Percentiles rank a stretch among this genome's conserved stretches.
Evolutionary conservation across 2,888 invertebrate species (phyloP).

Genomic region (Agrypnus murinus): DNA sequence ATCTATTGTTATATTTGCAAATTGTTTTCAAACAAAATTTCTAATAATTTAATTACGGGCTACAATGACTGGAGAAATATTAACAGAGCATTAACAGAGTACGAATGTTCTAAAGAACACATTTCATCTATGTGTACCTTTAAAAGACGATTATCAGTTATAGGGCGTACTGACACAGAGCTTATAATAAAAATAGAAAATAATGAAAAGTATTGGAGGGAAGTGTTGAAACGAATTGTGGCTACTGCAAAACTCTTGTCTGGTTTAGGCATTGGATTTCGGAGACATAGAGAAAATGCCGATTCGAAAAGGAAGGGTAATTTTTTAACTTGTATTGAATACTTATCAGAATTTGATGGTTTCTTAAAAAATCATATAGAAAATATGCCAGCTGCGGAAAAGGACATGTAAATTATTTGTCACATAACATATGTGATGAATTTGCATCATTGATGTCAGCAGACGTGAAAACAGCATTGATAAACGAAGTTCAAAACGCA

Average conservation of each 20-base stretch:
- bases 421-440: slow-evolving; percentile 3
- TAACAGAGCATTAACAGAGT: no score
- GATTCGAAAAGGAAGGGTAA: slow-evolving; percentile 1
- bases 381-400: not conserved
- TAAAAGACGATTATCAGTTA: not conserved
- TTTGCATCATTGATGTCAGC: not conserved
- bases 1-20: no score
- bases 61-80: no score
- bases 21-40: no score
- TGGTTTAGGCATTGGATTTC: not conserved
- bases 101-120: no score
- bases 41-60: no score
- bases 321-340: not conserved
- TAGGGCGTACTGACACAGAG: not conserved
- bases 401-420: slow-evolving; percentile 9
- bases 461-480: slow-evolving; percentile 28
- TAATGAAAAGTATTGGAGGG: slow-evolving; percentile 11
- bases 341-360: slow-evolving; percentile 6
- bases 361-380: not conserved
- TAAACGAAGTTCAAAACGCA: slow-evolving; percentile 51
- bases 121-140: not conserved
- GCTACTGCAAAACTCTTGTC: not conserved
- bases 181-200: not conserved
- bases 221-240: slow-evolving; percentile 14
- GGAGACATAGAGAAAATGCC: not conserved